Base-by-base conservation (phyloP, 2,113 vertebrate species). In the Corythaeola cristata region DNA sequence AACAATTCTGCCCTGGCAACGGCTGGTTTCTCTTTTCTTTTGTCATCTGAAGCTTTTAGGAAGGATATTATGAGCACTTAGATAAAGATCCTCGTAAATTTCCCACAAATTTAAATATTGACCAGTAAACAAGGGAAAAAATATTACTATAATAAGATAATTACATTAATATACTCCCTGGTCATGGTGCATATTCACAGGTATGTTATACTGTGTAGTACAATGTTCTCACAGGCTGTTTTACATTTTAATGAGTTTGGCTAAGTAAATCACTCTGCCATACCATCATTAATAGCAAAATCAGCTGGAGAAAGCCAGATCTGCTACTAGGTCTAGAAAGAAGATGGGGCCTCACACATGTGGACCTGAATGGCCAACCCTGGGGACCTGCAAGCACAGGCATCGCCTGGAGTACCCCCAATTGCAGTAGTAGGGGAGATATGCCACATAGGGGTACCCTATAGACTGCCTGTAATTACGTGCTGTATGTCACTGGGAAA, bases 291-390 rank as follows among this genome's bases (percentile, higher is more conserved):
- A 74, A 22, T 18, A 33, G 58, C 50, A 28, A 79, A 77, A 85
- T 45, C 41, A 74, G 3, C 14, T 59, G 49, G 19, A 83, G 24
- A 88, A 94, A 75, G 9, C 11, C 14, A 64, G 32, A 67, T 78
- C 23, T 73, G 47, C 35, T 75, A 6, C 21, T 47, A n/a, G 45
- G 22, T 64, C 76, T 53, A 56, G 49, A 71, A 17, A 55, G n/a
- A 71, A 80, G 27, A 18, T 28, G 16, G 6, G 12, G 16, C 4
- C 5, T 89, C 14, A 15, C 5, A 4, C 6, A 12, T 4, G 7
- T 27, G 47, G 18, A 76, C 33, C 18, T 0, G 0, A 85, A 63
- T 0, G 1, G 44, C 37, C 0, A 0, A 33, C 20, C 26, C 39
- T 2, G 2, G 39, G 32, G 12, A 62, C 5, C 22, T 62, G 24